phyloP scores from a whole-genome alignment of 2,113 vertebrate species.

The Astatotilapia flaviijosephi region DNA sequence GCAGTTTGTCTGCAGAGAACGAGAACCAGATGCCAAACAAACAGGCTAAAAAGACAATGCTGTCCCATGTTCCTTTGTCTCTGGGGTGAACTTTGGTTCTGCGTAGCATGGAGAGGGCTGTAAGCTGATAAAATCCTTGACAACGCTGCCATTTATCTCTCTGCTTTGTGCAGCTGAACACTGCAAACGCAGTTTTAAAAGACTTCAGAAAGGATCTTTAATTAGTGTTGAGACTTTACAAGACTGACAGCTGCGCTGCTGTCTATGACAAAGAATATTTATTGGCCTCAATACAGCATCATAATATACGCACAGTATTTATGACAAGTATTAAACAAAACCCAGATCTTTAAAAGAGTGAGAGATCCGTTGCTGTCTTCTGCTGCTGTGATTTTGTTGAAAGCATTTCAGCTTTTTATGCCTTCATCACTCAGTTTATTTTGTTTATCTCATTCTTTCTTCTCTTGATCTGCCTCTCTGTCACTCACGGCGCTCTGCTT shows the following conservation, averaged over 20 bases:
- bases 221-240: background rate
- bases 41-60: background rate
- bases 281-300: background rate
- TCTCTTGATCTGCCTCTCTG: slow-evolving; percentile 17
- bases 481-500: slow-evolving; percentile 29
- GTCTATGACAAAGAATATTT: background rate
- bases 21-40: background rate
- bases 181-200: background rate
- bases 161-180: background rate
- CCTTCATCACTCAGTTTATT: background rate
- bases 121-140: background rate
- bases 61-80: background rate
- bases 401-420: background rate
- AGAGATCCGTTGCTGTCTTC: background rate
- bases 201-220: background rate
- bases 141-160: background rate
- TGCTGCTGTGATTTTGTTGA: background rate
- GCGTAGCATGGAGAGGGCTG: background rate
- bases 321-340: background rate
- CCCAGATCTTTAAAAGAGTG: background rate
- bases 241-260: background rate
- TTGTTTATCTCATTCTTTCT: slow-evolving; percentile 13
- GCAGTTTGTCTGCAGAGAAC: background rate
- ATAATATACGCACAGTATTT: background rate
- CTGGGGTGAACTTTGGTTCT: background rate